Base-by-base conservation (phyloP, 2,888 invertebrate genomes). In the Cephus sareptanus region DNA sequence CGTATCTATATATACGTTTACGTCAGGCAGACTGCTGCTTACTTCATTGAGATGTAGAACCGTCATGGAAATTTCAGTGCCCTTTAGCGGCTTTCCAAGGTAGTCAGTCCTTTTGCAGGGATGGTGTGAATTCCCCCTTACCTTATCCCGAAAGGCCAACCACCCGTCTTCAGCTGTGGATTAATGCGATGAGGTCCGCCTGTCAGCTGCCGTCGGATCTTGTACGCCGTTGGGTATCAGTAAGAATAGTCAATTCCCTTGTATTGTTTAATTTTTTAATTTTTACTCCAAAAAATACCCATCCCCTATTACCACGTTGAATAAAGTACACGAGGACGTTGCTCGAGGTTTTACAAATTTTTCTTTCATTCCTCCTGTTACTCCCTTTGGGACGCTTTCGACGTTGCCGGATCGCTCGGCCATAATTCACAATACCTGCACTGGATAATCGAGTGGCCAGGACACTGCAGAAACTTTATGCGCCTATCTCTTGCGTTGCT, bases 161-260 rank as follows among this genome's bases (percentile, higher is more conserved):
- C 56, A 56, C 23, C 56, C 23, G 56, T 56, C 56, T 56, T 56
- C 71, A 71, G 33, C 71, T 34, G 31, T 34, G 35, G 34, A 74
- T 74, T 74, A 74, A 35, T 35, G 34, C 23, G 34, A n/a, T 3
- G 74, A 74, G 34, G 74, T 33, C 35, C 34, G 73, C 35, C 77
- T 70, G 79, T 79, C 70, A 79, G 74, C 70, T 79, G 75, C 79
- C 79, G 79, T 79, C 79, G 79, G 79, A 79, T 77, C 79, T 77
- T 73, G 69, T n/a, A 71, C 71, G 31, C 23, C 15, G 40, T 40
- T 56, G 23, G 56, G 1, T 9, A 56, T 56, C 56, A 15, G 56
- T 56, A 23, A 2, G 23, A 23, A 56, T 56, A 56, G 56, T 56
- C 56, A 15, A 56, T 23, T 23, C 23, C 9, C 56, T 9, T 2